phyloP scores from a whole-genome alignment of 2,888 invertebrate genomes.

The Anodontia alba region DNA sequence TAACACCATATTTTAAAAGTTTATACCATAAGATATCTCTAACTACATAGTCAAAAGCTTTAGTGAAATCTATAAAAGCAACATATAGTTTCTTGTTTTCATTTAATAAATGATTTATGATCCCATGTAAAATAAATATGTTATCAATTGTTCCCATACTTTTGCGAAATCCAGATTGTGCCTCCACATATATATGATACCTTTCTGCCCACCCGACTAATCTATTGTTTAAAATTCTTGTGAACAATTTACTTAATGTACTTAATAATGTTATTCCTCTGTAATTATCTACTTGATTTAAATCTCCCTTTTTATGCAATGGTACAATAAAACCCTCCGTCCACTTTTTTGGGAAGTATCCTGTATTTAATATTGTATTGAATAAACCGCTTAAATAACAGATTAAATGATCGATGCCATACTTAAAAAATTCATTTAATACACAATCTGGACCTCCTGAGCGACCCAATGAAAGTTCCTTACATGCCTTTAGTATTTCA shows the following conservation, averaged over 20 bases:
- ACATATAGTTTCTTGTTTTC: conserved; percentile 20
- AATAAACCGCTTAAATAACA: conserved; percentile 1
- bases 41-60: conserved; percentile 32
- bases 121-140: conserved; percentile 27
- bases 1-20: conserved; percentile 16
- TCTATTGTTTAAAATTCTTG: conserved; percentile 12
- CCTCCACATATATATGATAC: conserved; percentile 5
- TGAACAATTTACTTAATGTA: conserved; percentile 22
- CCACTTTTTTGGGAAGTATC: conserved; percentile 18
- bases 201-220: not conserved
- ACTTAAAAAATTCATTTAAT: conserved; percentile 27
- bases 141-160: conserved; percentile 23
- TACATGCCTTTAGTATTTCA: conserved; percentile 13
- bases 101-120: conserved; percentile 10
- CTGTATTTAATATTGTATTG: conserved; percentile 9
- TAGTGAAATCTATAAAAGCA: conserved; percentile 29
- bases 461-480: not conserved
- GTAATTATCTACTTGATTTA: conserved; percentile 19
- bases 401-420: conserved; percentile 7
- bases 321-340: conserved; percentile 21
- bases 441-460: conserved; percentile 15
- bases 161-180: conserved; percentile 33
- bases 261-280: conserved; percentile 29
- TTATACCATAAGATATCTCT: conserved; percentile 28
- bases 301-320: conserved; percentile 26